These are phyloP conservation scores for Tortricodes alternella DNA, from an alignment of 2,888 invertebrate genomes.

Conservation along the genomic window DNA sequence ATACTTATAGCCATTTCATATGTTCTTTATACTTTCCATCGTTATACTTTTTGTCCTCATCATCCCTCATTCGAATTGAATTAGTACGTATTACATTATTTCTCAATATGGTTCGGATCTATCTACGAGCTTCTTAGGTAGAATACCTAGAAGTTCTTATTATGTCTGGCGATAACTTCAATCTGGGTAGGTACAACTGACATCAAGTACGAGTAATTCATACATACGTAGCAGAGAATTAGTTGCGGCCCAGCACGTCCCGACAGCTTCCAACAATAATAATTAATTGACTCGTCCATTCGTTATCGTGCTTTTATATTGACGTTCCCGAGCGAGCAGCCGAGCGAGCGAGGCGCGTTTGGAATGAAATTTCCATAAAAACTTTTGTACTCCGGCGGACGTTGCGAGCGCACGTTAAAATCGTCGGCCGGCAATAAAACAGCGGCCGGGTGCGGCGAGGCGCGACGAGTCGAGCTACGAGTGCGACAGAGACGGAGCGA, in stretches of 20 bases:
- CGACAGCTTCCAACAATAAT: conserved; percentile 81
- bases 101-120: too few species aligned
- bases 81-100: too few species aligned
- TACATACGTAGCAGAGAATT: conserved; percentile 22
- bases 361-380: conserved; percentile 83
- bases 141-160: not conserved
- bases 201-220: conserved; percentile 8
- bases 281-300: conserved; percentile 83
- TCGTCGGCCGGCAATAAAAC: conserved; percentile 83
- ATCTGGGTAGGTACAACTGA: not conserved
- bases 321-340: conserved; percentile 76
- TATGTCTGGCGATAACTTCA: not conserved
- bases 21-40: too few species aligned
- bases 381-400: conserved; percentile 82
- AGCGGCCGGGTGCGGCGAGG: conserved; percentile 80
- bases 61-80: too few species aligned
- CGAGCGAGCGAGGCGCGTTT: conserved; percentile 77
- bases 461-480: conserved; percentile 68
- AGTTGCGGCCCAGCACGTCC: conserved; percentile 52
- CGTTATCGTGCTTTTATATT: conserved; percentile 83
- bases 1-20: too few species aligned
- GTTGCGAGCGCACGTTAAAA: conserved; percentile 83
- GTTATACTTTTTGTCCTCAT: too few species aligned
- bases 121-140: too few species aligned
- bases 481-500: conserved; percentile 71